Evolutionary conservation across 64 coral and sea anemone genomes (phyloP).

Genomic region (Platygyra sinensis): DNA sequence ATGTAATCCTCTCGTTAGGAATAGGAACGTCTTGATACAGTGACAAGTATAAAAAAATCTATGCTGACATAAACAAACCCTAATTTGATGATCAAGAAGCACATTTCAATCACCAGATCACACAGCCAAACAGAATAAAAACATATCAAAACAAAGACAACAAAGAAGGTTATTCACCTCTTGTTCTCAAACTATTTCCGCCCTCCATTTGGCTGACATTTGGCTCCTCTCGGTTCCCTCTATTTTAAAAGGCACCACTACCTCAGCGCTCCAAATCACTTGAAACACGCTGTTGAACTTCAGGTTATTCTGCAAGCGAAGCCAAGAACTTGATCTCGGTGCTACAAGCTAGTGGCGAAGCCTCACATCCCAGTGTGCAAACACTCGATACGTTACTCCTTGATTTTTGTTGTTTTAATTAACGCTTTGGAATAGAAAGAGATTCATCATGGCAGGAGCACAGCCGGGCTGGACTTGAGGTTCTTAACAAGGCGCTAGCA

Average conservation of each 20-base stretch:
- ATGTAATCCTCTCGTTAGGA: too few species aligned
- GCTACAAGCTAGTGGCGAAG: too few species aligned
- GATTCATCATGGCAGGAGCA: not conserved
- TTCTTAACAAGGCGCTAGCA: not conserved
- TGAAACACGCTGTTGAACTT: too few species aligned
- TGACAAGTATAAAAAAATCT: too few species aligned
- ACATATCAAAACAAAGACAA: slow-evolving; percentile 1
- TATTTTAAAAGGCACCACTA: too few species aligned
- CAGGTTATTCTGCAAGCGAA: not conserved
- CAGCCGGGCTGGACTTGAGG: not conserved
- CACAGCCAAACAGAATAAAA: not conserved
- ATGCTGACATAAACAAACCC: too few species aligned
- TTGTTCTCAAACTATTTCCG: not conserved
- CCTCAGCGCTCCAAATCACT: too few species aligned
- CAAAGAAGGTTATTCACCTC: not conserved
- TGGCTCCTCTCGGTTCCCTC: not conserved
- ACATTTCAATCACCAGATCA: too few species aligned
- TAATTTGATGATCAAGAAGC: too few species aligned
- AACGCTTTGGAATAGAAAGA: not conserved
- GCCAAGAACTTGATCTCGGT: not conserved
- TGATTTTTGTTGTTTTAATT: not conserved
- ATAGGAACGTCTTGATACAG: too few species aligned
- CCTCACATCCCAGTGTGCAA: not conserved
- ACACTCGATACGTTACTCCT: too few species aligned
- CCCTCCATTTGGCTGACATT: not conserved